Evolutionary conservation across 2,113 vertebrate species (phyloP), one percentile per base, ranked within the genome.

Genomic region (Athene noctua): DNA sequence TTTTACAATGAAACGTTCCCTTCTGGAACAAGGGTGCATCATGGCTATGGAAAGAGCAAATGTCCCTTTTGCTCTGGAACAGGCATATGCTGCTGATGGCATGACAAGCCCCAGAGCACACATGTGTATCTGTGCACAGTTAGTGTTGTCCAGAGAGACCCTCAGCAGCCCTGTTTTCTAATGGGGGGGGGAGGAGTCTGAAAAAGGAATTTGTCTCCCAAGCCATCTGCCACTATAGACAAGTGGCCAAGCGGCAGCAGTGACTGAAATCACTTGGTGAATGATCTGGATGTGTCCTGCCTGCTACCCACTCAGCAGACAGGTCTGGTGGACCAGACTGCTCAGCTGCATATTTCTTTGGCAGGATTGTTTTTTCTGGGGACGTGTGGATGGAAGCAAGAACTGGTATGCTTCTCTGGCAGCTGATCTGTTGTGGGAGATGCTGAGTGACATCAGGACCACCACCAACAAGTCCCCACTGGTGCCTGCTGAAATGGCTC

Each of bases 401-500:
- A 27, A 12, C 36, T 46, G 26, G 46, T 4, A 0, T 10, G 21
- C 26, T 85, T 13, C 38, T 40, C 44, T 40, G 19, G 22, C 2
- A 6, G 44, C 49, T 46, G 25, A 46, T 40, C 38, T 40, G 22
- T 1, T 5, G 49, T 51, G 34, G 40, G 40, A 75, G 16, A 32
- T 42, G 20, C 21, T 1, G 0, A 61, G 7, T 10, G 34, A 20
- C 59, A 40, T 54, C 34, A 54, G 68, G 32, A 59, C 23, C 46
- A 52, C 66, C 16, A 51, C 22, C 13, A 20, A 3, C 1, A 1
- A 57, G 51, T 25, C n/a, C 29, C 25, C 52, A 4, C 11, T 0
- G 0, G 25, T 73, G 40, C 23, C 25, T 26, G 13, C 29, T 67
- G 27, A 58, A 25, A 15, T 10, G 29, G 13, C 9, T 67, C 16